Evolutionary conservation across 1,140 invertebrate species (phyloP), one percentile per base, ranked within the genome.

Genomic region (Euglossa dilemma): DNA sequence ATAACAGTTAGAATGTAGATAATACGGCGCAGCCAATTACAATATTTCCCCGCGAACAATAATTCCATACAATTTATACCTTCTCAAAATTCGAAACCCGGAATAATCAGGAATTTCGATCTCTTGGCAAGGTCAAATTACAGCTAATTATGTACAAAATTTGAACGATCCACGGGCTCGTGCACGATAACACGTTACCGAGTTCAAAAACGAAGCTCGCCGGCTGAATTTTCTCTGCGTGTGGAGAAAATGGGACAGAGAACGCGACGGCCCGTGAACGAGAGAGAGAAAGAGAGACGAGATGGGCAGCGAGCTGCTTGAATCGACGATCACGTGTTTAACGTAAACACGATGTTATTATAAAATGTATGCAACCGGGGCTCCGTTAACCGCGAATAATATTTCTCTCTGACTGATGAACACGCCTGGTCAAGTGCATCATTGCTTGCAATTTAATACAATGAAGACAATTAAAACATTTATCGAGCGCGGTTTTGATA

Each of bases 401-500:
- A 87, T 87, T 87, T 87, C 81, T 80, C 86, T 84, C 85, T 80
- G 79, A 57, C 76, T 83, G 85, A 63, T 84, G 84, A 87, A 75
- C 83, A 80, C 66, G 76, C 56, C 75, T 80, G 86, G 84, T 87
- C 83, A 85, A 87, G 86, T 87, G 86, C 82, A 86, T 86, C 85
- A 87, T 87, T 87, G 82, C 75, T 77, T 84, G 86, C 78, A 87
- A 87, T 87, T 87, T 87, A 87, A 87, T 87, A 83, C 85, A 87
- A 87, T 87, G 85, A 87, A 87, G 83, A 87, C 87, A 87, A 87
- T 87, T 87, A 85, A 88, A 88, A 85, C 74, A 84, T 88, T 88
- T 87, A 87, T 87, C 86, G 84, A 87, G 75, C 77, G 85, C 74
- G 87, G 83, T 85, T 83, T 87, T 85, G 87, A 88, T 88, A 85